These are phyloP conservation scores for Sarcophaga carnaria DNA, from an alignment of 2,888 invertebrate genomes.

Conservation along the genomic window DNA sequence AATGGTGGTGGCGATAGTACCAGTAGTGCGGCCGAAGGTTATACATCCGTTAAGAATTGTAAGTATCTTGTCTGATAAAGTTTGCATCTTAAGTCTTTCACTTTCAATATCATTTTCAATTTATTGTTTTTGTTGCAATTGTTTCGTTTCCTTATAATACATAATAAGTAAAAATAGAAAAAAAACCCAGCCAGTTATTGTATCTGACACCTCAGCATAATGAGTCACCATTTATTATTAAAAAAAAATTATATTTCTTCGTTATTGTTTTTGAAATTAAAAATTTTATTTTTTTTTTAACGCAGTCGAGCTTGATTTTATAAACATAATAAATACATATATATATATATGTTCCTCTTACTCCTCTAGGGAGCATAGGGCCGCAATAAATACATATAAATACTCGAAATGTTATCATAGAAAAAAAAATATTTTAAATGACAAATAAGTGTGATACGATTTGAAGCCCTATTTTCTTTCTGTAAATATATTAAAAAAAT, in stretches of 20 bases:
- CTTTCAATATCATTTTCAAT: not conserved
- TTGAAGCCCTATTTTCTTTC: too few relatives aligned
- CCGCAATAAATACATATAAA: too few relatives aligned
- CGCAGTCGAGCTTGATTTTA: too few relatives aligned
- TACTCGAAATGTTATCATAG: too few relatives aligned
- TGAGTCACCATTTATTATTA: too few relatives aligned
- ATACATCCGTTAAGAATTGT: constrained; percentile 82
- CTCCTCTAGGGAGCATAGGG: too few relatives aligned
- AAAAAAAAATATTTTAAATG: too few relatives aligned
- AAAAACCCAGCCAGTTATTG: constrained; percentile 14
- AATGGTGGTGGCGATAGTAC: constrained; percentile 74
- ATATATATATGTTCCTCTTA: too few relatives aligned
- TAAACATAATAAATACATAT: too few relatives aligned
- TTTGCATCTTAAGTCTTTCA: constrained; percentile 58
- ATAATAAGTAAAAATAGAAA: not conserved
- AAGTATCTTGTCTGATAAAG: constrained; percentile 72
- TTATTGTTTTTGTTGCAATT: constrained; percentile 31
- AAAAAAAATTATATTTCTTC: not conserved
- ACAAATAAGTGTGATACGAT: too few relatives aligned
- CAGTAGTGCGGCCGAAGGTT: constrained; percentile 81
- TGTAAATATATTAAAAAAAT: too few relatives aligned
- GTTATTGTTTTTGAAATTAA: not conserved
- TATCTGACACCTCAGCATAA: not conserved
- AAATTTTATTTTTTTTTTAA: not conserved
- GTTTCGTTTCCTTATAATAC: not conserved